Percentiles rank a stretch among this genome's conserved stretches.
Conservation (phyloP, 64 coral and sea anemone species). For the Stichodactyla mertensii region DNA sequence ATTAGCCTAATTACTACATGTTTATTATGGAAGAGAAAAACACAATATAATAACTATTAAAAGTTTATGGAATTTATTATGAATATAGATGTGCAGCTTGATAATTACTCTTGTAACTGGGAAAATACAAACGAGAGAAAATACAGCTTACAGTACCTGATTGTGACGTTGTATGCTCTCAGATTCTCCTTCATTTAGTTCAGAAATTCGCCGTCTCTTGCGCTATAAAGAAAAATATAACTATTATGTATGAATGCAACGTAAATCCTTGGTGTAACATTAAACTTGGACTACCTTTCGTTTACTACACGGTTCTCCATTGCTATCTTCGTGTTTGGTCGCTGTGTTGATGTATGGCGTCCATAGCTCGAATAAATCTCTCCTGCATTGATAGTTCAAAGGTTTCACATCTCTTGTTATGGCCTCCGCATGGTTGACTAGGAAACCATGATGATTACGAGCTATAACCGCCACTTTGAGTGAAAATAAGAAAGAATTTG, state of each 20-base stretch:
- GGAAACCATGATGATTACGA: slow-evolving; percentile 22
- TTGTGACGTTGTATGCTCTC: neutral
- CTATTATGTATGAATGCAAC: neutral
- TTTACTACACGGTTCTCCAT: neutral
- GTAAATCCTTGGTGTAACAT: neutral
- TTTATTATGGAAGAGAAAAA: no score
- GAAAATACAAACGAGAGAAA: neutral
- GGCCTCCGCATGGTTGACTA: slow-evolving; percentile 37
- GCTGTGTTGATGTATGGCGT: slow-evolving; percentile 33
- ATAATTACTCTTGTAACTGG: no score
- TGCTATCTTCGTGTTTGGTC: neutral
- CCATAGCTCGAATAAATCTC: slow-evolving; percentile 29
- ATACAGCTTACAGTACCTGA: neutral
- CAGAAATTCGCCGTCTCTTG: neutral
- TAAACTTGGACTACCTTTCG: slow-evolving; percentile 6
- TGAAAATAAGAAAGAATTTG: neutral
- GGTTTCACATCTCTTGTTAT: slow-evolving; percentile 32
- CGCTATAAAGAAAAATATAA: neutral
- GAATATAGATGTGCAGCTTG: no score
- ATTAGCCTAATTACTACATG: no score
- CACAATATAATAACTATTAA: no score
- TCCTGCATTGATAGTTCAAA: slow-evolving; percentile 19
- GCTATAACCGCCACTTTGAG: slow-evolving; percentile 42
- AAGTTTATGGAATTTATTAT: no score
- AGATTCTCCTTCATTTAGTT: slow-evolving; percentile 20